Conservation (phyloP, 1,140 invertebrate species). For the Coelopa frigida region DNA sequence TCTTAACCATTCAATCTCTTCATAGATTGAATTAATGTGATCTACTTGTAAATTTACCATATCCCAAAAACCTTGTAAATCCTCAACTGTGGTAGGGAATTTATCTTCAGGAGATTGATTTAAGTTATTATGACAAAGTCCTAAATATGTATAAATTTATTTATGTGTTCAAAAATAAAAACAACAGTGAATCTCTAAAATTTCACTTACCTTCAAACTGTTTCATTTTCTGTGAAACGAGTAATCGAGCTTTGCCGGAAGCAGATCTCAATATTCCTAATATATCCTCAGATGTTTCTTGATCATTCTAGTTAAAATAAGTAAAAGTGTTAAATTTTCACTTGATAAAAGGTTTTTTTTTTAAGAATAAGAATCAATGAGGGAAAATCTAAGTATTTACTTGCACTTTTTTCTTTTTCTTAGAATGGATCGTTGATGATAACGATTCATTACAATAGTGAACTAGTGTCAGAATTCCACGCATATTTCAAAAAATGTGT, state of each 20-base stretch:
- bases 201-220: constrained; percentile 72
- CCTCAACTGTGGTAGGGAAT: constrained; percentile 78
- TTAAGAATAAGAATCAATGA: too few species aligned
- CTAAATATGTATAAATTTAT: constrained; percentile 34
- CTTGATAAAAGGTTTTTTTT: background rate
- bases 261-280: constrained; percentile 78
- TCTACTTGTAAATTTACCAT: constrained; percentile 88
- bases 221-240: constrained; percentile 88
- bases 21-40: constrained; percentile 69
- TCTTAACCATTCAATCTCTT: constrained; percentile 63
- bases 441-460: background rate
- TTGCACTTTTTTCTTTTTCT: too few species aligned
- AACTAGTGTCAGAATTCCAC: background rate
- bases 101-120: constrained; percentile 66
- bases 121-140: constrained; percentile 54
- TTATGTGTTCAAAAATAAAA: background rate
- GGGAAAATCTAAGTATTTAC: too few species aligned
- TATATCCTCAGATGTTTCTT: constrained; percentile 64
- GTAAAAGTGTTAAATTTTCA: constrained; percentile 1
- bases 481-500: too few species aligned
- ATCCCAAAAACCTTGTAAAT: constrained; percentile 94
- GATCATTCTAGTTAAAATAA: constrained; percentile 24
- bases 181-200: background rate
- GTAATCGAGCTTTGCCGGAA: constrained; percentile 81
- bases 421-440: background rate